phyloP scores from a whole-genome alignment of 2,797 vertebrate species.

The Lepus oiostolus region DNA sequence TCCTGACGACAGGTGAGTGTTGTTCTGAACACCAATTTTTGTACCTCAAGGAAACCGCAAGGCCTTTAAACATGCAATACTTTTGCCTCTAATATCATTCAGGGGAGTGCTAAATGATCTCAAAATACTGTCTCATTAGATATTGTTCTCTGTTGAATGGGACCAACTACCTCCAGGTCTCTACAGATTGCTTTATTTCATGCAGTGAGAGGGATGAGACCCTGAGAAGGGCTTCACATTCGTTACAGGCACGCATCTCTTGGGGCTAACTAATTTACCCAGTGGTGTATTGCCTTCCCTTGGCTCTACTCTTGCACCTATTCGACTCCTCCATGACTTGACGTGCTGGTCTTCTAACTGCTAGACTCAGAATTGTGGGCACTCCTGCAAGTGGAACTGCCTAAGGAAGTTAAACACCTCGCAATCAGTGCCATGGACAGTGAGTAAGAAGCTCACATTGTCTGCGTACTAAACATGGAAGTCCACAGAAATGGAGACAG shows the following conservation, averaged over 20 bases:
- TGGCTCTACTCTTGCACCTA: not conserved
- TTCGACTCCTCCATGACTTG: not conserved
- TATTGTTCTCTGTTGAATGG: not conserved
- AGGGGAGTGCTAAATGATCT: not conserved
- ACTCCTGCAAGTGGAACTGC: not conserved
- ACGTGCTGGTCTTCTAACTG: not conserved
- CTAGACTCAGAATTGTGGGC: not conserved
- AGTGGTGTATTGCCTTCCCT: rapidly evolving
- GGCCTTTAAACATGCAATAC: not conserved
- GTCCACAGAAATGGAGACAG: not conserved
- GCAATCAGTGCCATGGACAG: rapidly evolving
- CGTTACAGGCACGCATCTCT: rapidly evolving
- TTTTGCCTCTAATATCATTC: not conserved
- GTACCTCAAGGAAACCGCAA: not conserved
- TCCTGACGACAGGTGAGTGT: not conserved
- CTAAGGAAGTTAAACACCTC: not conserved
- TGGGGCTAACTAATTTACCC: not conserved
- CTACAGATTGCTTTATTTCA: not conserved
- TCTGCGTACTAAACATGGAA: not conserved
- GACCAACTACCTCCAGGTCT: not conserved
- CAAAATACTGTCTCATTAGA: not conserved
- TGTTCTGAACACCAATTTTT: not conserved
- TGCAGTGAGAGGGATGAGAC: no score
- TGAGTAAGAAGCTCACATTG: not conserved
- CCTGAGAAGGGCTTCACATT: not conserved